phyloP scores from a whole-genome alignment of 2,888 invertebrate genomes.

The Cactoblastis cactorum region DNA sequence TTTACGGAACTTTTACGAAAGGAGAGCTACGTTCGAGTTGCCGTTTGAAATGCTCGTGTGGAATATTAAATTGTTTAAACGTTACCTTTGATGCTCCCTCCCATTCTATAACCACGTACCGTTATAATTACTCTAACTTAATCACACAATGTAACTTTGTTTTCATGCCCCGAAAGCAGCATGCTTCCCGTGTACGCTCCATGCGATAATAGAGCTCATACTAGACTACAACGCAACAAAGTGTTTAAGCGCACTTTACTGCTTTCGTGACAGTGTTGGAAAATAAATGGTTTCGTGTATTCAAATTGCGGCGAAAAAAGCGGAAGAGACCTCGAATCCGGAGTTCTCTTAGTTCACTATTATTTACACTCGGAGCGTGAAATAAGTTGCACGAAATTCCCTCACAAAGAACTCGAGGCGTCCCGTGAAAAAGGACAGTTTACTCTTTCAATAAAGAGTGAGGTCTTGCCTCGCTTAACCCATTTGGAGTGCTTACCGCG shows the following conservation, averaged over 20 bases:
- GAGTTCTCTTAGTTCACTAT: conserved; percentile 56
- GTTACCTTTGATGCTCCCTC: conserved; percentile 67
- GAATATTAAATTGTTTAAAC: conserved; percentile 79
- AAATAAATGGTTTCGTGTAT: conserved; percentile 46
- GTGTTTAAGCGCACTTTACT: conserved; percentile 35
- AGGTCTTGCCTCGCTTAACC: conserved; percentile 61
- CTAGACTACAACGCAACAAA: conserved; percentile 44
- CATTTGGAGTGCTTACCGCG: conserved; percentile 68
- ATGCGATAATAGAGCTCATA: conserved; percentile 39
- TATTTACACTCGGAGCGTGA: conserved; percentile 60
- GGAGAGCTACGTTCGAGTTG: conserved; percentile 72
- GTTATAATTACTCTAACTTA: conserved; percentile 67
- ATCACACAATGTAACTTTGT: conserved; percentile 56
- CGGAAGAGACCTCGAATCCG: conserved; percentile 52
- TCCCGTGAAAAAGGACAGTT: conserved; percentile 73
- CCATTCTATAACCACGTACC: conserved; percentile 53
- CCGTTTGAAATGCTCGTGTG: conserved; percentile 72
- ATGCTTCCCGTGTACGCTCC: conserved; percentile 33
- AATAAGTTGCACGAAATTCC: conserved; percentile 69
- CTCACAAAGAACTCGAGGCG: conserved; percentile 65
- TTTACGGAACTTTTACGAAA: conserved; percentile 73
- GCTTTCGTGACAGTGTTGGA: conserved; percentile 34
- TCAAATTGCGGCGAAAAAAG: conserved; percentile 48
- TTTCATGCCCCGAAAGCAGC: conserved; percentile 35
- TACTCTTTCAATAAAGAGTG: conserved; percentile 74